These are phyloP conservation scores for Brotogeris chrysoptera DNA, from an alignment of 2,797 vertebrate genomes.

Conservation along the genomic window DNA sequence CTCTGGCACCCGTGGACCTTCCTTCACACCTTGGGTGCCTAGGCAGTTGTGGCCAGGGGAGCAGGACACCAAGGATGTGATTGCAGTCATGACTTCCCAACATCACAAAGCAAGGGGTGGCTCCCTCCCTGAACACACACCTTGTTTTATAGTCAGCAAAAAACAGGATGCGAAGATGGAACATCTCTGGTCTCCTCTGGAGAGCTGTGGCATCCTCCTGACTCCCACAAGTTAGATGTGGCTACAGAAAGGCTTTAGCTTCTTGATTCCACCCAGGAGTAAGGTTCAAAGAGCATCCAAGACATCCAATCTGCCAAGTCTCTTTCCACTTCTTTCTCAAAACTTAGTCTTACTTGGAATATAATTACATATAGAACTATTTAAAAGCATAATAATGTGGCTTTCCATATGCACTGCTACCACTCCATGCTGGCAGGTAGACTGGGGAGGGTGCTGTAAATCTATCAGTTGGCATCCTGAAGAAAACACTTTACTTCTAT, in stretches of 20 bases:
- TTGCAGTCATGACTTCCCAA: not conserved
- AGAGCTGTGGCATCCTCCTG: accelerated
- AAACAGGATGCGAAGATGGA: accelerated
- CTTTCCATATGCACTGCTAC: not conserved
- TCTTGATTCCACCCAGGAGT: not conserved
- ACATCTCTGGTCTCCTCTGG: not conserved
- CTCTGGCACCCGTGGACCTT: not conserved
- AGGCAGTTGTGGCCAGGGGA: not conserved
- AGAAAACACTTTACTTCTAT: not conserved
- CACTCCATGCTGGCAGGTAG: not conserved
- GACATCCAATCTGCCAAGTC: not conserved
- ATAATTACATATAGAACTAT: not conserved
- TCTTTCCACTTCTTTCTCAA: not conserved
- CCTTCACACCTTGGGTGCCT: not conserved
- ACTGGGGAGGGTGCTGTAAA: not conserved
- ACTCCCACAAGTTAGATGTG: no score
- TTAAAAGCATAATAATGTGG: not conserved
- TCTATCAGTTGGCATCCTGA: not conserved
- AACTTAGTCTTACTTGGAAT: not conserved
- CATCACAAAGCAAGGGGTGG: accelerated
- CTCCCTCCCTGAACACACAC: not conserved
- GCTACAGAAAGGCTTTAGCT: not conserved
- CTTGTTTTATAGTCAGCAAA: not conserved
- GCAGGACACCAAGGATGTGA: not conserved
- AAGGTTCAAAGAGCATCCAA: not conserved